Evolutionary conservation across 2,797 vertebrate species (phyloP).

Genomic region (Crotalus adamanteus): DNA sequence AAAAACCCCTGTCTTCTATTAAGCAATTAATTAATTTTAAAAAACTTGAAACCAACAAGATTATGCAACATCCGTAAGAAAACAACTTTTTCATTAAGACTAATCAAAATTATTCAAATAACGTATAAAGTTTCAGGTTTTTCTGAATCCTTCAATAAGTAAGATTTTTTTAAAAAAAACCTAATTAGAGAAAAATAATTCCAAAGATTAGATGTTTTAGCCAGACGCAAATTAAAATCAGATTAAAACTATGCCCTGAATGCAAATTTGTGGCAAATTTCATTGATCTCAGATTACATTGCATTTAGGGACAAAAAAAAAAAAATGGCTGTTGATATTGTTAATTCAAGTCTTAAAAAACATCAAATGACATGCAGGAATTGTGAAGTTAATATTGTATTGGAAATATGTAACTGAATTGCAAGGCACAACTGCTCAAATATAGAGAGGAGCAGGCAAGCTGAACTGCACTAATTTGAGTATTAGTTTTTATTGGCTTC

Average conservation of each 20-base stretch:
- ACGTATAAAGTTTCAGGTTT: neutral
- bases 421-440: neutral
- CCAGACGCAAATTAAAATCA: neutral
- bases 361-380: neutral
- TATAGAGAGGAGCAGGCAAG: neutral
- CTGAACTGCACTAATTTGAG: neutral
- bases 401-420: neutral
- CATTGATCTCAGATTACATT: neutral
- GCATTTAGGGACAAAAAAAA: neutral
- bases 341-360: rapidly evolving
- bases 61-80: neutral
- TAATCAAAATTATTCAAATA: neutral
- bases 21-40: neutral
- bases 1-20: neutral
- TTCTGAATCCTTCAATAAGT: neutral
- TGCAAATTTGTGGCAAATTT: neutral
- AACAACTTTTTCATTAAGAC: neutral
- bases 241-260: neutral
- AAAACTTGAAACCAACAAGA: neutral
- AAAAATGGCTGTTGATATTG: neutral
- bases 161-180: neutral
- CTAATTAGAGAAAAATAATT: neutral
- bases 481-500: constrained; percentile 21
- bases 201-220: neutral
- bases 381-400: neutral